Evolutionary conservation across 1,140 invertebrate species (phyloP).

Genomic region (Phymastichus coffea): DNA sequence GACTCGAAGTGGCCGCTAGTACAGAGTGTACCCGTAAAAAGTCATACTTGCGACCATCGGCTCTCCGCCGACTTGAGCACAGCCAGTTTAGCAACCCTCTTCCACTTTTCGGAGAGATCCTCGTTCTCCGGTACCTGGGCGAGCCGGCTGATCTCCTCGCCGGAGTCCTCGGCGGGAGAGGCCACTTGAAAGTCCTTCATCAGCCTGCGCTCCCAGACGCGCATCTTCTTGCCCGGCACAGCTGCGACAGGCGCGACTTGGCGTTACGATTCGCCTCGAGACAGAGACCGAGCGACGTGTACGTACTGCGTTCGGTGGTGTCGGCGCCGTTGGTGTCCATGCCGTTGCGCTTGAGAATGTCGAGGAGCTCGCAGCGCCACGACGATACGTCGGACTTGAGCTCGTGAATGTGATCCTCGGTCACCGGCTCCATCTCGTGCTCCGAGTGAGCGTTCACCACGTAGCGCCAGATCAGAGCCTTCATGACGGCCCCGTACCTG

Average conservation of each 20-base stretch:
- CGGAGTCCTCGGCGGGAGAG: conserved; percentile 62
- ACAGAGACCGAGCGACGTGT: no score
- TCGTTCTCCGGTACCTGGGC: conserved; percentile 60
- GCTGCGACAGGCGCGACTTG: no score
- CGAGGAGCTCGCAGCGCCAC: conserved; percentile 79
- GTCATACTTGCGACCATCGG: conserved; percentile 68
- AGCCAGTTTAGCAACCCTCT: conserved; percentile 71
- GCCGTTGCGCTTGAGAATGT: conserved; percentile 77
- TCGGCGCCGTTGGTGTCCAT: conserved; percentile 74
- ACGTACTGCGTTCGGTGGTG: conserved; percentile 69
- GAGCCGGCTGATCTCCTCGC: conserved; percentile 40
- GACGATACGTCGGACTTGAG: conserved; percentile 85
- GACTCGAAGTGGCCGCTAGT: no score
- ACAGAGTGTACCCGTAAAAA: no score
- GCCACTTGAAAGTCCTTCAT: conserved; percentile 87
- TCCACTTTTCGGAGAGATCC: conserved; percentile 67
- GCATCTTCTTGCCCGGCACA: conserved; percentile 71
- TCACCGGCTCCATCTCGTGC: conserved; percentile 74
- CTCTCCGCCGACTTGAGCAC: conserved; percentile 65
- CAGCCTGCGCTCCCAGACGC: conserved; percentile 77
- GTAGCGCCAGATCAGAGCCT: conserved; percentile 81
- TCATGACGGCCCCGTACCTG: conserved; percentile 77
- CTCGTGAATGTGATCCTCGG: conserved; percentile 91
- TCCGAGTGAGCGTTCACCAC: conserved; percentile 76
- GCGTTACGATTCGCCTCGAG: no score